Percentiles rank a stretch among this genome's conserved stretches.
phyloP scores from a whole-genome alignment of 2,888 invertebrate species.

The Synergus japonicus region DNA sequence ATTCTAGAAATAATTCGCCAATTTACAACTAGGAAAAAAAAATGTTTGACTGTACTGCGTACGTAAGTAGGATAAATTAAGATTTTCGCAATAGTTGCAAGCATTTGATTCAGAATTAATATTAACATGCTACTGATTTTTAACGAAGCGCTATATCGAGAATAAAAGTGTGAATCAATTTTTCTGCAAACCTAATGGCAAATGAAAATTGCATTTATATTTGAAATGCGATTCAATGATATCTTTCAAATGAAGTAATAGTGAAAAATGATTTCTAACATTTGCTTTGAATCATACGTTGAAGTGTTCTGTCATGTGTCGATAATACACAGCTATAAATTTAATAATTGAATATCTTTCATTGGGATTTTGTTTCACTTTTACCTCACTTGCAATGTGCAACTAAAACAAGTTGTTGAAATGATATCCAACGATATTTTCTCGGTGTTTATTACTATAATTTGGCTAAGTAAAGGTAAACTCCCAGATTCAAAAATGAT shows the following conservation, averaged over 20 bases:
- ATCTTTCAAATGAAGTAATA: neutral
- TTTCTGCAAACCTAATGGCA: neutral
- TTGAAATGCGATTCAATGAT: neutral
- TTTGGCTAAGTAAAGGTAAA: neutral
- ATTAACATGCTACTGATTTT: conserved; percentile 16
- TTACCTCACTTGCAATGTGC: neutral
- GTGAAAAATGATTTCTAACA: neutral
- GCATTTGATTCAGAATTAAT: conserved; percentile 1
- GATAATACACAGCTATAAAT: neutral
- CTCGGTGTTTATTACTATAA: neutral
- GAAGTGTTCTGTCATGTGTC: neutral
- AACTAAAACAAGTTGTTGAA: neutral
- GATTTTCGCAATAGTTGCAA: neutral
- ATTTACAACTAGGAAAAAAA: neutral
- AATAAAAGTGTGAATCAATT: neutral
- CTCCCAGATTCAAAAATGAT: neutral
- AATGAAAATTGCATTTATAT: neutral
- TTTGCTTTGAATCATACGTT: neutral
- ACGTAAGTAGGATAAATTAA: neutral
- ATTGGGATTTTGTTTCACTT: neutral
- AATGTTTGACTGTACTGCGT: neutral
- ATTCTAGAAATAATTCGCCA: neutral
- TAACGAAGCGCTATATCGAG: neutral
- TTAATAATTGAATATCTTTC: neutral
- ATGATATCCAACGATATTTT: neutral